phyloP scores from a whole-genome alignment of 2,113 vertebrate genomes.

The Anser brachyrhynchus region DNA sequence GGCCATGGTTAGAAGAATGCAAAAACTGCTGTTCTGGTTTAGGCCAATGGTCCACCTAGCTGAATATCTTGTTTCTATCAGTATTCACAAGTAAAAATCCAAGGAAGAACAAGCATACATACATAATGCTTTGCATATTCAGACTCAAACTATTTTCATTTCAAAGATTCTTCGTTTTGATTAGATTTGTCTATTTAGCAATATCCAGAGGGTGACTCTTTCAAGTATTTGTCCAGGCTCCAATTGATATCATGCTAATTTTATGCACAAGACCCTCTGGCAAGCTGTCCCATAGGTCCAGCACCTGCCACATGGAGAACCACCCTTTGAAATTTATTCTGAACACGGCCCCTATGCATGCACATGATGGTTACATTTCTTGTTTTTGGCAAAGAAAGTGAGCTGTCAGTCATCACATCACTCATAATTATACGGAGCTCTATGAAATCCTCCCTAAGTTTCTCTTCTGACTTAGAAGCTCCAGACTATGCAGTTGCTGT shows the following conservation, averaged over 20 bases:
- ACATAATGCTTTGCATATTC: background rate
- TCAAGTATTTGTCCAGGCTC: background rate
- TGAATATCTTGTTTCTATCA: background rate
- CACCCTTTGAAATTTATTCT: background rate
- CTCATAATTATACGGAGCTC: background rate
- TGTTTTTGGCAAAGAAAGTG: background rate
- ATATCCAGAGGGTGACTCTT: background rate
- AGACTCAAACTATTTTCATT: background rate
- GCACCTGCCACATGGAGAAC: background rate
- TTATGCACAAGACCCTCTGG: background rate
- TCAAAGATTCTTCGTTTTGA: background rate
- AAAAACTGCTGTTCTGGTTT: background rate
- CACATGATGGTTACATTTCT: background rate
- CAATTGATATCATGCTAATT: background rate
- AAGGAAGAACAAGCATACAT: background rate
- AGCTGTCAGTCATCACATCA: background rate
- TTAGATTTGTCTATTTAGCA: constrained; percentile 3
- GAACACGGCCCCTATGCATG: background rate
- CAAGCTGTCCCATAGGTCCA: background rate
- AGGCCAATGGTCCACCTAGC: background rate
- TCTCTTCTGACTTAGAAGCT: background rate
- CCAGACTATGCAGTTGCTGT: background rate
- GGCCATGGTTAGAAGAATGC: background rate
- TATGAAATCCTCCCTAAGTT: background rate
- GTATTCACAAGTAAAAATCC: background rate